Evolutionary conservation across 2,888 invertebrate genomes (phyloP), one percentile per base, ranked within the genome.

Genomic region (Homarus gammarus): DNA sequence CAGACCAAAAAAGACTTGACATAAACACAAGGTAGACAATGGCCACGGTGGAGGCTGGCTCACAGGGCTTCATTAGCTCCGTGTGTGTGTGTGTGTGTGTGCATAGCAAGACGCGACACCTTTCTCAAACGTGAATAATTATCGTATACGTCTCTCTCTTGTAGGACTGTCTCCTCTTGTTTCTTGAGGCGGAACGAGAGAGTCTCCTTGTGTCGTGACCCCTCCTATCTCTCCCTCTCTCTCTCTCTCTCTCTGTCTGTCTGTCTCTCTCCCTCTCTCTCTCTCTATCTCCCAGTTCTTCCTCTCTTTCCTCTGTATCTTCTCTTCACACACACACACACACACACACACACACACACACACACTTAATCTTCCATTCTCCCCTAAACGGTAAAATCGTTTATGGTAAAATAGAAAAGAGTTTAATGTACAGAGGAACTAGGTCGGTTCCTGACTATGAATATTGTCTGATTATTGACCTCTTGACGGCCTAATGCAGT

Each of bases 401-500:
- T n/a, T n/a, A n/a, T n/a, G n/a, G n/a, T n/a, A n/a, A n/a, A n/a
- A n/a, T n/a, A n/a, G n/a, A n/a, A n/a, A n/a, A n/a, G n/a, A n/a
- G n/a, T n/a, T 31, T 68, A 18, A 18, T 18, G 18, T 68, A 68
- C 8, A n/a, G 73, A 31, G 44, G 33, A 75, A 75, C 40, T 75
- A 27, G 75, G 75, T 44, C 38, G 49, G 27, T 27, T 49, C 75
- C 75, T 75, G 75, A 75, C 40, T 22, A 75, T 75, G 75, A 75
- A 75, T 75, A 44, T 44, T 2, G n/a, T 49, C 27, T 31, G 38
- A 44, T 44, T 75, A 49, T 27, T 44, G 15, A 44, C 15, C 2
- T 6, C 27, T 38, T 75, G 75, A 75, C 75, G 22, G 75, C 44
- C 0, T 75, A 75, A 75, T 75, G 49, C 44, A 10, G n/a, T 27